Percentiles rank a stretch among this genome's conserved stretches.
Evolutionary conservation across 1,140 invertebrate species (phyloP).

Genomic region (Drosophila dunni): DNA sequence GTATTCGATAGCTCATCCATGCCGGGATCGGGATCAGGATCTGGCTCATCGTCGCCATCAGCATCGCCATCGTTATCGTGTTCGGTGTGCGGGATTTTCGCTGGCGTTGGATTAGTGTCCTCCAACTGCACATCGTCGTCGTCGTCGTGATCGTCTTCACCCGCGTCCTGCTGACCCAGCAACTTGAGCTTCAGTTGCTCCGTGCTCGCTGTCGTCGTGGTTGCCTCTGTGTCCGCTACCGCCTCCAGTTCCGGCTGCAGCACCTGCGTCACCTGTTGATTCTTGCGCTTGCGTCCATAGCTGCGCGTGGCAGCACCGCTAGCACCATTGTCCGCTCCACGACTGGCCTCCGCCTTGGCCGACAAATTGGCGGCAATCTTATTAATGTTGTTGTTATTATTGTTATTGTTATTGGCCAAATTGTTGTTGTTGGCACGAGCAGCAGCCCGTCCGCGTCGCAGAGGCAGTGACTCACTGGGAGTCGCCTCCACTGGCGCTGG

Average conservation of each 20-base stretch:
- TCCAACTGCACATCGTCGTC: constrained; percentile 18
- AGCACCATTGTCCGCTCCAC: constrained; percentile 46
- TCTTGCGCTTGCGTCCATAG: constrained; percentile 80
- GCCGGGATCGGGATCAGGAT: constrained; percentile 57
- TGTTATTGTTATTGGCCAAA: constrained; percentile 66
- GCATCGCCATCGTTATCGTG: constrained; percentile 59
- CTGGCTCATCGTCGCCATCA: constrained; percentile 35
- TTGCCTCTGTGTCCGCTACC: constrained; percentile 17
- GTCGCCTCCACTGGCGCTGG: neutral
- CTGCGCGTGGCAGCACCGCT: constrained; percentile 52
- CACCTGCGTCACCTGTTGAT: constrained; percentile 75
- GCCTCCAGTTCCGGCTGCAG: constrained; percentile 38
- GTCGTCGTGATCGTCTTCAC: neutral
- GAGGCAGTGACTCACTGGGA: constrained; percentile 21
- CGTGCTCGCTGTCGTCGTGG: neutral
- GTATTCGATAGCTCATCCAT: constrained; percentile 64
- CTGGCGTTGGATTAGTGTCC: constrained; percentile 62
- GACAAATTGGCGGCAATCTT: constrained; percentile 77
- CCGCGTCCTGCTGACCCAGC: neutral
- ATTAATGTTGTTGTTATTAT: constrained; percentile 80
- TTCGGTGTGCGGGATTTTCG: constrained; percentile 65
- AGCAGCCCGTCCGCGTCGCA: constrained; percentile 63
- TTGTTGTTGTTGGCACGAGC: constrained; percentile 70
- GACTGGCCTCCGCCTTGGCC: constrained; percentile 73
- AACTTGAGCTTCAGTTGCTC: constrained; percentile 21